These are phyloP conservation scores for Stegodyphus dumicola DNA, from an alignment of 1,140 invertebrate genomes.

Conservation along the genomic window DNA sequence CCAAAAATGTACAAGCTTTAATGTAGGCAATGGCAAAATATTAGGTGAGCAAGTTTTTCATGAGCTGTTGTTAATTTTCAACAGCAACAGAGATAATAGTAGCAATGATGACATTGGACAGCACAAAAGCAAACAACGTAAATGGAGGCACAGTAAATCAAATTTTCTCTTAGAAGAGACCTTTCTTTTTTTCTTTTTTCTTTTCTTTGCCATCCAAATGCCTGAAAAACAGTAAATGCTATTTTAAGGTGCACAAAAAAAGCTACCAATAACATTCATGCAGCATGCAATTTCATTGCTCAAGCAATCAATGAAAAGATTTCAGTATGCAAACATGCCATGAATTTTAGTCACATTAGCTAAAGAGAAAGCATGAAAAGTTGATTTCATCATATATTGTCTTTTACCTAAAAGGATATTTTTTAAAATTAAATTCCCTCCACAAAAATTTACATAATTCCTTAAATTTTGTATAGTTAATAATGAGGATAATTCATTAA, in stretches of 20 bases:
- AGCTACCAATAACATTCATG: constrained; percentile 15
- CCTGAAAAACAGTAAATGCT: constrained; percentile 56
- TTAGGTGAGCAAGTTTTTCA: constrained; percentile 36
- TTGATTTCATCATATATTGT: too few species aligned
- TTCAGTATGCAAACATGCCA: too few species aligned
- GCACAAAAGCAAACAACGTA: constrained; percentile 42
- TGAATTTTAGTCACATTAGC: too few species aligned
- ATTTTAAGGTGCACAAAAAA: constrained; percentile 41
- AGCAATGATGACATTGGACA: background rate
- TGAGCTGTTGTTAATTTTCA: constrained; percentile 13
- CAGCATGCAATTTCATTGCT: background rate
- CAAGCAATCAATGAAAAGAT: background rate
- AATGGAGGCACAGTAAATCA: constrained; percentile 20
- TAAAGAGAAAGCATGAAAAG: too few species aligned
- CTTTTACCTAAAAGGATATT: too few species aligned
- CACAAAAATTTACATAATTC: too few species aligned
- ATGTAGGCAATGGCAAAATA: constrained; percentile 29
- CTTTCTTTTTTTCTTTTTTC: constrained; percentile 62
- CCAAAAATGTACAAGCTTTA: constrained; percentile 55
- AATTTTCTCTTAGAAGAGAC: constrained; percentile 50
- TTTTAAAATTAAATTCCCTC: too few species aligned
- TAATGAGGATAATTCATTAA: too few species aligned
- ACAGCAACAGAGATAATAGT: constrained; percentile 24
- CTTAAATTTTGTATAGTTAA: too few species aligned
- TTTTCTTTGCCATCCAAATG: constrained; percentile 61